Base-by-base conservation (phyloP, 2,888 invertebrate species). In the Heliconius erato region DNA sequence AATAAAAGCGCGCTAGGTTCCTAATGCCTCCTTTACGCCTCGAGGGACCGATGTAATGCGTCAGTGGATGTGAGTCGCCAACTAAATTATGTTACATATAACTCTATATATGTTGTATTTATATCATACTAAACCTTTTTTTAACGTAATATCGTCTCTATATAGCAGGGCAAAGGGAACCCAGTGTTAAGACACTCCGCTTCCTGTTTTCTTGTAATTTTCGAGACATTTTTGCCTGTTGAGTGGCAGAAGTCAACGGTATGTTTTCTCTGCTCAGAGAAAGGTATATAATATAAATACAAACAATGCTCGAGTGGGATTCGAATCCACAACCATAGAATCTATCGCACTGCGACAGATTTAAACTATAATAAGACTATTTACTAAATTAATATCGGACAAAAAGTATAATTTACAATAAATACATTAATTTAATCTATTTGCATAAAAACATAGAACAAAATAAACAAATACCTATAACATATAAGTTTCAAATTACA, bases 1-100 rank as follows among this genome's bases (percentile, higher is more conserved):
- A 80, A 74, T 65, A 76, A 76, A 78, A 78, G 44, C 35, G 35
- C 14, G 23, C 76, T 76, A 63, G 76, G 35, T 19, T 76, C 40
- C 59, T 63, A 76, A 76, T 63, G 63, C n/a, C 59, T 63, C 59
- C 35, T 63, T 76, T 26, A 76, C 35, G 63, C 76, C 76, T 63
- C 76, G 35, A 63, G 76, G 76, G 76, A 63, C 63, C 63, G n/a
- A 40, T 76, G 19, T 72, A 63, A 76, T 40, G 76, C 63, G 63
- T 63, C 76, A 76, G 63, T 40, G 76, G 12, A n/a, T 76, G 63
- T 40, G 63, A 40, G 63, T 76, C 40, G 35, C 76, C 9, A 14
- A 35, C n/a, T 40, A 40, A 40, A n/a, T n/a, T n/a, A 63, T 76
- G 40, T 26, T n/a, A 44, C n/a, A 71, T 26, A n/a, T 44, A 35